A percentile compares a stretch with the other conserved stretches of the same genome.
Conservation (phyloP, 2,113 vertebrate species). For the Percina caprodes region DNA sequence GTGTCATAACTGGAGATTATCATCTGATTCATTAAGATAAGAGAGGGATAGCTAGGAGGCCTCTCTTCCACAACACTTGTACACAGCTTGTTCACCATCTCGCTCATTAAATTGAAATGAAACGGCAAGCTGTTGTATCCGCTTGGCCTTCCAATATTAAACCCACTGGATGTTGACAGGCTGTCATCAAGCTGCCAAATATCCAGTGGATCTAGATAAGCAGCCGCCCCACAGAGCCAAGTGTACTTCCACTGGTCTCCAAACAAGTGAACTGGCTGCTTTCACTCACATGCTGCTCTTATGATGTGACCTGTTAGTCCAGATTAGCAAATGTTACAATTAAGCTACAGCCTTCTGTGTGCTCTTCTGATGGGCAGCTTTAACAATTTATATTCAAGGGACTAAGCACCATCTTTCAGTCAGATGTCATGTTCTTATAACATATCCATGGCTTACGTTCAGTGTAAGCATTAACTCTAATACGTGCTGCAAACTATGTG, state of each 20-base stretch:
- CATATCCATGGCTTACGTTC: no score
- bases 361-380: not conserved
- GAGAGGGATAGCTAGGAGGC: conserved; percentile 14
- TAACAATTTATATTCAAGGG: not conserved
- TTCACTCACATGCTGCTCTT: not conserved
- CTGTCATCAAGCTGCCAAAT: conserved; percentile 40
- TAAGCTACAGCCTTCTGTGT: not conserved
- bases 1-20: conserved; percentile 61
- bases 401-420: no score
- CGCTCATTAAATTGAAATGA: conserved; percentile 55
- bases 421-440: no score
- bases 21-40: conserved; percentile 68
- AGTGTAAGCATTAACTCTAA: no score
- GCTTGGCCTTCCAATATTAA: conserved; percentile 9
- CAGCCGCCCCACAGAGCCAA: not conserved
- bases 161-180: conserved; percentile 38
- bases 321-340: not conserved
- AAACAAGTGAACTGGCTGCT: not conserved
- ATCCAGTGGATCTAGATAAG: conserved; percentile 16
- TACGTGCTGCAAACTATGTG: no score
- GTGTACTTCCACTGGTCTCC: not conserved
- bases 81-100: conserved; percentile 42
- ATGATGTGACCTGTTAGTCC: not conserved
- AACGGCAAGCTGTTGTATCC: conserved; percentile 31
- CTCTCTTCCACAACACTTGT: conserved; percentile 29